Evolutionary conservation across 1,140 invertebrate genomes (phyloP).

Genomic region (Bombus sibiricus): DNA sequence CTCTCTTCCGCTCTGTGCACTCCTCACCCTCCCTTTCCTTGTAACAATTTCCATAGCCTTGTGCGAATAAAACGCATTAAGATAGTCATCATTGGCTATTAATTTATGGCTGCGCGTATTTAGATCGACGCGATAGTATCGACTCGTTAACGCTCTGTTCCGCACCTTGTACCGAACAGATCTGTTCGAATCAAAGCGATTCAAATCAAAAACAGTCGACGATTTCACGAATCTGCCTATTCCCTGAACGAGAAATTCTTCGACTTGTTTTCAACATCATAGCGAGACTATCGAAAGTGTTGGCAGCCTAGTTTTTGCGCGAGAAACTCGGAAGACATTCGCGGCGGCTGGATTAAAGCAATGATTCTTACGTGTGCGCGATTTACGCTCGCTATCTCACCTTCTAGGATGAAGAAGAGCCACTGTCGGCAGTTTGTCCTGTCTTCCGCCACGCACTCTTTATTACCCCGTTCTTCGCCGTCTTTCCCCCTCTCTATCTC

Average conservation of each 20-base stretch:
- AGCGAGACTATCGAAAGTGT: not conserved
- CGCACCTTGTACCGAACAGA: not conserved
- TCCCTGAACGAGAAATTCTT: not conserved
- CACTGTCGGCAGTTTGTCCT: constrained; percentile 63
- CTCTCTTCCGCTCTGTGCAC: constrained; percentile 56
- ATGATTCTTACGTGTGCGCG: constrained; percentile 26
- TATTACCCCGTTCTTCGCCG: constrained; percentile 52
- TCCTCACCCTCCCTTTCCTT: constrained; percentile 61
- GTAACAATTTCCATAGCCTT: constrained; percentile 62
- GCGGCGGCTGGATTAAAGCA: constrained; percentile 34
- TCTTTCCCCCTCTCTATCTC: constrained; percentile 25
- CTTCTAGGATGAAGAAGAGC: constrained; percentile 60
- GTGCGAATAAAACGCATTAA: constrained; percentile 59
- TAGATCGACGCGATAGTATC: constrained; percentile 46
- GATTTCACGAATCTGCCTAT: not conserved
- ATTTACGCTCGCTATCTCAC: constrained; percentile 50
- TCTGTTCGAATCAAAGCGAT: not conserved
- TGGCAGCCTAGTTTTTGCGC: constrained; percentile 9
- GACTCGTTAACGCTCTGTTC: not conserved
- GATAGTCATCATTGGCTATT: constrained; percentile 57
- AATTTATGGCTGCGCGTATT: constrained; percentile 56
- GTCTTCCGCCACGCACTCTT: constrained; percentile 66
- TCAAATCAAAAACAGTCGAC: not conserved
- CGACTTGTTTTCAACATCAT: not conserved
- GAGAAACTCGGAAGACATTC: not conserved